Evolutionary conservation across 2,797 vertebrate species (phyloP).

Genomic region (Syncerus caffer): DNA sequence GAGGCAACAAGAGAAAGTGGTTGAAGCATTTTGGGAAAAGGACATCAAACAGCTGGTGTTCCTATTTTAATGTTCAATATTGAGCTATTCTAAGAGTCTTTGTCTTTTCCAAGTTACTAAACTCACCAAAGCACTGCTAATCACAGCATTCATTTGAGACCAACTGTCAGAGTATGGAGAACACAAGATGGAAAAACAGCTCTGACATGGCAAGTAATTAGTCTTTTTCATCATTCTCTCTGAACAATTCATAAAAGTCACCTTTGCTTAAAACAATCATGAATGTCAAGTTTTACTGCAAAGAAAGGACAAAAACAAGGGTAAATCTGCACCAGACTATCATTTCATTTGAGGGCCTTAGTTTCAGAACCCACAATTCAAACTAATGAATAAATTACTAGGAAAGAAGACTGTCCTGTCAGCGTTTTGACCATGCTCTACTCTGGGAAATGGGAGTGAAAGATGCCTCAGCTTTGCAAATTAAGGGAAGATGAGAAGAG

Average conservation of each 20-base stretch:
- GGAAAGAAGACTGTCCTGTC: neutral
- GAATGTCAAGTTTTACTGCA: neutral
- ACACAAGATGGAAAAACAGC: neutral
- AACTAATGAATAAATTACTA: neutral
- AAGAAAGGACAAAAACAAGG: neutral
- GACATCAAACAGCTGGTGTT: neutral
- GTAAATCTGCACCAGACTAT: neutral
- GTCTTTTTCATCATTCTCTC: neutral
- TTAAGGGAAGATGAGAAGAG: neutral
- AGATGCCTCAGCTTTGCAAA: neutral
- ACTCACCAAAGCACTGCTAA: neutral
- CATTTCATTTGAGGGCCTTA: neutral
- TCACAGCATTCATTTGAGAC: neutral
- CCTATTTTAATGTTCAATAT: slow-evolving; percentile 23
- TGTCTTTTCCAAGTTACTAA: slow-evolving; percentile 12
- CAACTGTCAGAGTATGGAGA: neutral
- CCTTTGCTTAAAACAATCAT: neutral
- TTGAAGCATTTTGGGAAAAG: neutral
- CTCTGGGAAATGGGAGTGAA: slow-evolving; percentile 31
- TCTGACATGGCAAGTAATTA: neutral
- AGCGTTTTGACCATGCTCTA: neutral
- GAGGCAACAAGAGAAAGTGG: neutral
- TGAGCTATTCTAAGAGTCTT: slow-evolving; percentile 1
- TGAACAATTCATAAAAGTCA: neutral
- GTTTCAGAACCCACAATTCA: neutral